A percentile compares a stretch with the other conserved stretches of the same genome.
phyloP scores from a whole-genome alignment of 64 coral and sea anemone species.

The Stichodactyla mertensii region DNA sequence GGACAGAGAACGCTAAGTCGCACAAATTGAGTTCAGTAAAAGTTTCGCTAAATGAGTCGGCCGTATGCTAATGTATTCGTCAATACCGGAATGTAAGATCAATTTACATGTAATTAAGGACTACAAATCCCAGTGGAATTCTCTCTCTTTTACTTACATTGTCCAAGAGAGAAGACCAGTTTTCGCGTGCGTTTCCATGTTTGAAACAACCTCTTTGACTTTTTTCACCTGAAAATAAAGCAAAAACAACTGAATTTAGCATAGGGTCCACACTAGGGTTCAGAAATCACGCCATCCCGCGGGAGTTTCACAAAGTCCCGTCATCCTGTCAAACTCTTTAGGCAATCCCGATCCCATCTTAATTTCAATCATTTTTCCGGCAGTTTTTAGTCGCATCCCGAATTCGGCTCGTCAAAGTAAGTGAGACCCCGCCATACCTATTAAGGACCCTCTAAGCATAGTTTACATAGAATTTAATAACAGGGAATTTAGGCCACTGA shows the following conservation, averaged over 20 bases:
- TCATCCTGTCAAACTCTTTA: too few relatives aligned
- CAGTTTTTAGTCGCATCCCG: too few relatives aligned
- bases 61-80: not conserved
- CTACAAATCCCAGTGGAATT: not conserved
- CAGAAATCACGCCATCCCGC: not conserved
- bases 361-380: too few relatives aligned
- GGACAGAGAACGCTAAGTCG: not conserved
- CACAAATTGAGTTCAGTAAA: not conserved
- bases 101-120: not conserved
- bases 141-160: slow-evolving; percentile 52
- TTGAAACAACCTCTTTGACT: slow-evolving; percentile 81
- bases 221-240: slow-evolving; percentile 74
- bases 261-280: not conserved
- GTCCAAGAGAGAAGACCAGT: slow-evolving; percentile 94
- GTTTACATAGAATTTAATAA: too few relatives aligned
- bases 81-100: not conserved
- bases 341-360: too few relatives aligned
- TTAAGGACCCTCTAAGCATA: too few relatives aligned
- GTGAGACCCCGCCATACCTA: too few relatives aligned
- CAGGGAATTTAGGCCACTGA: too few relatives aligned
- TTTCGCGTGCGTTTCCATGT: slow-evolving; percentile 78
- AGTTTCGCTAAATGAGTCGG: too few relatives aligned
- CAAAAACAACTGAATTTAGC: not conserved
- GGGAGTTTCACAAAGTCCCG: too few relatives aligned
- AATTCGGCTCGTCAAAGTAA: too few relatives aligned